Evolutionary conservation across 2,797 vertebrate species (phyloP).

Genomic region (Brotula barbata): DNA sequence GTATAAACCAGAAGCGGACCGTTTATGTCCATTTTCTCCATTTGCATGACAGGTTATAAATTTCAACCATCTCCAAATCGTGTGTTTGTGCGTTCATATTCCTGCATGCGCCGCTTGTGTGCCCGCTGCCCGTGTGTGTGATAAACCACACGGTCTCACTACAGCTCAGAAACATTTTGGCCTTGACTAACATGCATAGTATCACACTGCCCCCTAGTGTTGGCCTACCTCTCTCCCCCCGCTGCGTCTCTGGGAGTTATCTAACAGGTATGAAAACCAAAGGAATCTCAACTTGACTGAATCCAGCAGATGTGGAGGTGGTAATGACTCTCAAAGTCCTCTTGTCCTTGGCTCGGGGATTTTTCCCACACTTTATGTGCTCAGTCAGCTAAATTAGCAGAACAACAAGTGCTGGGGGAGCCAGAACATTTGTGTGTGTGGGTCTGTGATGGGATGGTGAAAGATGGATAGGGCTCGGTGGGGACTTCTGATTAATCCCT

Average conservation of each 20-base stretch:
- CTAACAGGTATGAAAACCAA: constrained; percentile 48
- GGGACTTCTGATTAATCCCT: constrained; percentile 34
- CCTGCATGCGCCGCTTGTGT: neutral
- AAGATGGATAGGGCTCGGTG: constrained; percentile 59
- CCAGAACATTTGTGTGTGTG: constrained; percentile 8
- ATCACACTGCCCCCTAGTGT: constrained; percentile 73
- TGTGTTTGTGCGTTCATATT: constrained; percentile 1
- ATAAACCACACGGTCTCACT: neutral
- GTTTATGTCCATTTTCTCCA: constrained; percentile 27
- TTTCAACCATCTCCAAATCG: constrained; percentile 18
- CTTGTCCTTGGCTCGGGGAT: constrained; percentile 55
- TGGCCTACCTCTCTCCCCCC: neutral
- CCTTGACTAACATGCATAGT: constrained; percentile 46
- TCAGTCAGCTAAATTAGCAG: constrained; percentile 58
- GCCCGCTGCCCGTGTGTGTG: constrained; percentile 20
- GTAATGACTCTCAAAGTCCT: constrained; percentile 64
- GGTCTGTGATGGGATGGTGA: constrained; percentile 38
- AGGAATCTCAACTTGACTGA: constrained; percentile 59
- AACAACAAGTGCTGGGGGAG: constrained; percentile 60
- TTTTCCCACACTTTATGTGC: constrained; percentile 68
- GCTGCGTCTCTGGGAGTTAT: constrained; percentile 34
- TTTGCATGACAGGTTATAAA: constrained; percentile 8
- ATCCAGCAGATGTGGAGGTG: constrained; percentile 70
- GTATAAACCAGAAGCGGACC: constrained; percentile 41
- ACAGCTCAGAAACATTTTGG: neutral